Evolutionary conservation across 2,797 vertebrate species (phyloP).

Genomic region (Menidia menidia): DNA sequence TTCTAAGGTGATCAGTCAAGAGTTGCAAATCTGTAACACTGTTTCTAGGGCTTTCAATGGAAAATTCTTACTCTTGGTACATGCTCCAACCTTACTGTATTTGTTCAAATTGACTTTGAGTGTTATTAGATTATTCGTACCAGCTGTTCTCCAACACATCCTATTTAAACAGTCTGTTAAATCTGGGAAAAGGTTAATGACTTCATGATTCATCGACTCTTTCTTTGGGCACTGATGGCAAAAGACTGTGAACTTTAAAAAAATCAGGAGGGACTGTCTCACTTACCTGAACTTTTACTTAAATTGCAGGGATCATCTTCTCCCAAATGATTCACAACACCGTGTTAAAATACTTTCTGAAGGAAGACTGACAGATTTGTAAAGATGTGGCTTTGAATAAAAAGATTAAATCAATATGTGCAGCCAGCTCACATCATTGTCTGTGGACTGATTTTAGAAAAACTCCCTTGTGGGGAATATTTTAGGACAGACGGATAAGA

Average conservation of each 20-base stretch:
- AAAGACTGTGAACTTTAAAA: too few relatives aligned
- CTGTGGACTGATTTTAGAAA: not conserved
- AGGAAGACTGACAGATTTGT: too few relatives aligned
- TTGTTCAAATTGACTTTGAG: not conserved
- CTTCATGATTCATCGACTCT: not conserved
- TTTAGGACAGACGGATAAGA: not conserved
- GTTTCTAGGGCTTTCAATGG: constrained; percentile 5
- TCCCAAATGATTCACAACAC: too few relatives aligned
- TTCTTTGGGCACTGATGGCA: not conserved
- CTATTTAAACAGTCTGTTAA: not conserved
- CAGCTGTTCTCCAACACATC: not conserved
- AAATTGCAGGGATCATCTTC: too few relatives aligned
- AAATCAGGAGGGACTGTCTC: too few relatives aligned
- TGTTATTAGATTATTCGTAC: too few relatives aligned
- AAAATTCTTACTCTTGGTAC: not conserved
- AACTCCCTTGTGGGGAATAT: not conserved
- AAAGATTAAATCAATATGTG: too few relatives aligned
- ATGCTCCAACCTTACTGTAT: not conserved
- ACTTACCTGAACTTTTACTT: too few relatives aligned
- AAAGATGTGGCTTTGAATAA: too few relatives aligned
- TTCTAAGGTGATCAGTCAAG: not conserved
- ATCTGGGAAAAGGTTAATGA: not conserved
- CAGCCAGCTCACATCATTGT: not conserved
- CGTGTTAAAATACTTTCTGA: too few relatives aligned
- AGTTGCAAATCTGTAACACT: not conserved